A percentile compares a stretch with the other conserved stretches of the same genome.
These are phyloP conservation scores for Prolemur simus DNA, from an alignment of 2,113 vertebrate genomes.

Conservation along the genomic window DNA sequence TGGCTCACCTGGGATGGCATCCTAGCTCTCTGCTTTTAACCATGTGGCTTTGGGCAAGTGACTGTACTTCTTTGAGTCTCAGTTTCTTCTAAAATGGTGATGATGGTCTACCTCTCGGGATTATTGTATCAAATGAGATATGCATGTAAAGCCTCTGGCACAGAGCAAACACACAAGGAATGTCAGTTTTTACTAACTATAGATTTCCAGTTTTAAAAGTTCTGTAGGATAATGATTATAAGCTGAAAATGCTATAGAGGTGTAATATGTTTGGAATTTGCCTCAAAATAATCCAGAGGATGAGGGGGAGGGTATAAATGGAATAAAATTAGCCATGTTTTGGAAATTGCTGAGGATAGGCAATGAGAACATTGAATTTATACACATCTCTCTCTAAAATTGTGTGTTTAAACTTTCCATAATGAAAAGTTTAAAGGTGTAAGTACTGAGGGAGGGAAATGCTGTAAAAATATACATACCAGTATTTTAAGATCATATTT, in stretches of 20 bases:
- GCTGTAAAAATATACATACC: conserved; percentile 8
- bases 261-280: conserved; percentile 29
- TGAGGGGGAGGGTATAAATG: neutral
- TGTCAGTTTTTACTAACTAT: neutral
- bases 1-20: neutral
- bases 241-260: conserved; percentile 1
- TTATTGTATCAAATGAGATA: neutral
- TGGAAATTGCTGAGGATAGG: neutral
- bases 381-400: neutral
- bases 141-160: neutral
- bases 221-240: conserved; percentile 28
- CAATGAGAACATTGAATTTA: neutral
- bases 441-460: neutral
- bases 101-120: neutral
- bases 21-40: neutral
- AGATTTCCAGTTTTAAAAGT: conserved; percentile 16
- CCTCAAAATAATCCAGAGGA: conserved; percentile 22
- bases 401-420: neutral
- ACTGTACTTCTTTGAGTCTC: neutral
- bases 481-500: conserved; percentile 24
- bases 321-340: conserved; percentile 20
- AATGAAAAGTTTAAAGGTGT: neutral
- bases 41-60: neutral
- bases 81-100: neutral
- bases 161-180: neutral